phyloP scores from a whole-genome alignment of 2,113 vertebrate genomes.

The Rostratula benghalensis region DNA sequence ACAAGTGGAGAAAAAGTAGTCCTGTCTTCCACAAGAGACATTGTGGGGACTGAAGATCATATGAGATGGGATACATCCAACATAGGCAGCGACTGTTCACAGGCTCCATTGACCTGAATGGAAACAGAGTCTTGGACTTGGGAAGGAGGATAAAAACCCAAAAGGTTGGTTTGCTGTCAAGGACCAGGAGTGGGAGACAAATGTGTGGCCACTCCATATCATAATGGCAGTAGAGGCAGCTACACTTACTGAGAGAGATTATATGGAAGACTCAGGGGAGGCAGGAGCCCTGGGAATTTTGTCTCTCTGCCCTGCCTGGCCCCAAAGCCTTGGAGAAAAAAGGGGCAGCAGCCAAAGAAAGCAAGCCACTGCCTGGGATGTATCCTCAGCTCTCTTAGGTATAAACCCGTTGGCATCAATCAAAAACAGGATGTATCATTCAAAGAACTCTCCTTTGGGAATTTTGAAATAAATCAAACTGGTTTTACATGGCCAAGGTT shows the following conservation, averaged over 20 bases:
- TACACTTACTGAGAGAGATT: neutral
- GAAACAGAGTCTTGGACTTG: neutral
- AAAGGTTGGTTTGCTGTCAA: neutral
- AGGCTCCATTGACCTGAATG: neutral
- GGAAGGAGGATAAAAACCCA: neutral
- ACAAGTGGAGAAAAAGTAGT: neutral
- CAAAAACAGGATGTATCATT: neutral
- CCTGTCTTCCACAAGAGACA: neutral
- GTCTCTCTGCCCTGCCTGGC: neutral
- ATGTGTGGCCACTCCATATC: neutral
- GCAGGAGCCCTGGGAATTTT: neutral
- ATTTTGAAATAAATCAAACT: neutral
- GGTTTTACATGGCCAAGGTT: neutral
- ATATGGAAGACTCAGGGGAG: neutral
- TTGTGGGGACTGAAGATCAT: neutral
- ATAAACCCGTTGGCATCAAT: neutral
- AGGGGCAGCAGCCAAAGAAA: neutral
- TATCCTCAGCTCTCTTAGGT: neutral
- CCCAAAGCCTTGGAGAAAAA: neutral
- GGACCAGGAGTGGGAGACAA: neutral
- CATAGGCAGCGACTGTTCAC: accelerated
- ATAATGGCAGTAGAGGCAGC: neutral
- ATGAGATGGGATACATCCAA: neutral
- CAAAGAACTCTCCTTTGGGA: neutral
- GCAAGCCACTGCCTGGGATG: neutral